A percentile compares a stretch with the other conserved stretches of the same genome.
Evolutionary conservation across 2,113 vertebrate genomes (phyloP).

Genomic region (Lampris incognitus): DNA sequence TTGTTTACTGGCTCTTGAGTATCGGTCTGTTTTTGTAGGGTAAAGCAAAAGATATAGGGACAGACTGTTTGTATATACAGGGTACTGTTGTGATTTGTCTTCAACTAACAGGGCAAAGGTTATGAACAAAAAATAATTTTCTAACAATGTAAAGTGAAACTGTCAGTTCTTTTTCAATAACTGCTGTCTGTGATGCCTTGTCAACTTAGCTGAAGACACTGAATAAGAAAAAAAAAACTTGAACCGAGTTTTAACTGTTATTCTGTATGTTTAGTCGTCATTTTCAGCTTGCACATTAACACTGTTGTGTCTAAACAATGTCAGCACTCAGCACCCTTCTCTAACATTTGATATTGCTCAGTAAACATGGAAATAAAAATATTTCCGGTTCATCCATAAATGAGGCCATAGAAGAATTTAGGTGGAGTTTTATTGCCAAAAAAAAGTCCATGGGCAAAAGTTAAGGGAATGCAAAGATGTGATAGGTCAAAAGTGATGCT

Average conservation of each 20-base stretch:
- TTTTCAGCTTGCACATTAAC: conserved; percentile 60
- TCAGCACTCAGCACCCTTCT: conserved; percentile 56
- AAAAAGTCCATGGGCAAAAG: background rate
- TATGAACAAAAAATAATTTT: conserved; percentile 21
- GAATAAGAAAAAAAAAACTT: conserved; percentile 37
- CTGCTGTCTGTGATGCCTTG: conserved; percentile 65
- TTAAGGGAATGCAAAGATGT: conserved; percentile 25
- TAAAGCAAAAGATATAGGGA: conserved; percentile 10
- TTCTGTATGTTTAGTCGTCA: conserved; percentile 43
- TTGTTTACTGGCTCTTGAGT: conserved; percentile 7
- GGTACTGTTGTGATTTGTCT: conserved; percentile 24
- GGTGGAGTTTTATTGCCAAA: conserved; percentile 20
- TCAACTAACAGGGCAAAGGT: conserved; percentile 11
- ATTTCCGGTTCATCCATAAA: background rate
- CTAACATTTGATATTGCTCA: conserved; percentile 64
- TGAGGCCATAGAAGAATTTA: conserved; percentile 25
- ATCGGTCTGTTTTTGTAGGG: conserved; percentile 20
- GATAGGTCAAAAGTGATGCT: conserved; percentile 25
- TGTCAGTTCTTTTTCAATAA: conserved; percentile 22
- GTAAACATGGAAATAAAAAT: conserved; percentile 27
- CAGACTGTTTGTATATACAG: conserved; percentile 45
- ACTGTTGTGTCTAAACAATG: conserved; percentile 65
- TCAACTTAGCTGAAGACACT: conserved; percentile 50
- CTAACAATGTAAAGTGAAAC: conserved; percentile 49
- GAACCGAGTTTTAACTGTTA: conserved; percentile 41